phyloP scores from a whole-genome alignment of 2,888 invertebrate species.

The Apeira syringaria region DNA sequence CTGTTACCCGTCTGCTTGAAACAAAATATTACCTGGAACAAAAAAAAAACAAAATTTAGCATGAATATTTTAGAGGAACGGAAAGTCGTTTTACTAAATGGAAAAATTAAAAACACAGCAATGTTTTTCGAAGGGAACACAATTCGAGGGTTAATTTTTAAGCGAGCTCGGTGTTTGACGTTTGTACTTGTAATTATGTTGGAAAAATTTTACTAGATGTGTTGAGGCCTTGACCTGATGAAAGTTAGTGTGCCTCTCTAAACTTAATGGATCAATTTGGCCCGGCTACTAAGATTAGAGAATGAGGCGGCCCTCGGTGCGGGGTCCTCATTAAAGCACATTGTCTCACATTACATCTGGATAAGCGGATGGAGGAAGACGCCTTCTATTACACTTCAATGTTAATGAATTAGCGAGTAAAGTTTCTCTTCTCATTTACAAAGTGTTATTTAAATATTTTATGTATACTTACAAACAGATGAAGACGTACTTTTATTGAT shows the following conservation, averaged over 20 bases:
- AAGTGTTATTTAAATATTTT: too few species aligned
- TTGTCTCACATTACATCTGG: constrained; percentile 44
- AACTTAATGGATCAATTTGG: constrained; percentile 27
- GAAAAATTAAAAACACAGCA: constrained; percentile 10
- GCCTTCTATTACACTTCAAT: constrained; percentile 13
- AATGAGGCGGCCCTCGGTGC: constrained; percentile 31
- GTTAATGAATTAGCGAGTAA: constrained; percentile 5
- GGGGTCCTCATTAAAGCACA: constrained; percentile 43
- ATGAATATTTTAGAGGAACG: constrained; percentile 23
- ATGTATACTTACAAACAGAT: too few species aligned
- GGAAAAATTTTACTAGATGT: constrained; percentile 5
- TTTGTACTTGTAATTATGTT: constrained; percentile 12
- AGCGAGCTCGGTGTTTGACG: constrained; percentile 3
- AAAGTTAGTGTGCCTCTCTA: constrained; percentile 10
- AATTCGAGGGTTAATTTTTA: constrained; percentile 4
- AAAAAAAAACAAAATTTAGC: constrained; percentile 25
- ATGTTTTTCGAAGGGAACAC: constrained; percentile 10
- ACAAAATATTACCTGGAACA: constrained; percentile 42
- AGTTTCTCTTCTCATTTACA: too few species aligned
- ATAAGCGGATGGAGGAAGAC: constrained; percentile 28
- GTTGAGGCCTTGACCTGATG: constrained; percentile 17
- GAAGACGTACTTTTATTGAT: too few species aligned
- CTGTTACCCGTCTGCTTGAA: constrained; percentile 18
- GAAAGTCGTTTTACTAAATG: constrained; percentile 16
- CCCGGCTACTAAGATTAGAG: constrained; percentile 38